These are phyloP conservation scores for Lasioglossum villosulum DNA, from an alignment of 2,888 invertebrate genomes.

Conservation along the genomic window DNA sequence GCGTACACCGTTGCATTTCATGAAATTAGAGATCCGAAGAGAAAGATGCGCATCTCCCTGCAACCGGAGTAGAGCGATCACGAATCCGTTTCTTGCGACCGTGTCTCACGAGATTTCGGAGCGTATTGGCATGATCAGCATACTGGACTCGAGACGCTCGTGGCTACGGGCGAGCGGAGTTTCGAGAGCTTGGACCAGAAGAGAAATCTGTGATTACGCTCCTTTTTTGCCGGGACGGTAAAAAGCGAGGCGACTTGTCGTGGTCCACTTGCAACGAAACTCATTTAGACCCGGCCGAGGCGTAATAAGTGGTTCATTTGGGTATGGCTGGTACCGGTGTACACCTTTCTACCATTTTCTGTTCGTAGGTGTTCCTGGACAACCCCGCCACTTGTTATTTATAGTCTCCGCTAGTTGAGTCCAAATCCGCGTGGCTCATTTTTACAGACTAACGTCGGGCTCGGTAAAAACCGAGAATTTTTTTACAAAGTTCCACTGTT, in stretches of 20 bases:
- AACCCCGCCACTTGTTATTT: background rate
- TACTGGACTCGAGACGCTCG: background rate
- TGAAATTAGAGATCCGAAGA: background rate
- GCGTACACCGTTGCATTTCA: background rate
- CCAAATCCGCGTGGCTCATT: background rate
- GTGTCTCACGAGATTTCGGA: conserved; percentile 35
- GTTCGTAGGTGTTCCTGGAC: background rate
- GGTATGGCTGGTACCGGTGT: background rate
- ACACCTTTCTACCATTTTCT: background rate
- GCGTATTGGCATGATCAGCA: conserved; percentile 36
- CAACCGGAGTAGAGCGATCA: conserved; percentile 43
- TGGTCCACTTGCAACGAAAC: conserved; percentile 3
- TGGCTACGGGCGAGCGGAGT: background rate
- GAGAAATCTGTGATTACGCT: conserved; percentile 17
- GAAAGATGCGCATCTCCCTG: conserved; percentile 30
- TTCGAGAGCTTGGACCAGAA: background rate
- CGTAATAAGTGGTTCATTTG: conserved; percentile 15
- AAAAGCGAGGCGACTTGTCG: conserved; percentile 11
- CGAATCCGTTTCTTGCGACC: conserved; percentile 30
- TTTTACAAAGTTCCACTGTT: background rate
- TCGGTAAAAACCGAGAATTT: background rate
- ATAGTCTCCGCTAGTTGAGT: background rate
- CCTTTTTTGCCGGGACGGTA: background rate
- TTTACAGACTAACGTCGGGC: background rate
- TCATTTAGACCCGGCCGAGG: background rate